Base-by-base conservation (phyloP, 2,888 invertebrate genomes). In the Heliconius ismenius region DNA sequence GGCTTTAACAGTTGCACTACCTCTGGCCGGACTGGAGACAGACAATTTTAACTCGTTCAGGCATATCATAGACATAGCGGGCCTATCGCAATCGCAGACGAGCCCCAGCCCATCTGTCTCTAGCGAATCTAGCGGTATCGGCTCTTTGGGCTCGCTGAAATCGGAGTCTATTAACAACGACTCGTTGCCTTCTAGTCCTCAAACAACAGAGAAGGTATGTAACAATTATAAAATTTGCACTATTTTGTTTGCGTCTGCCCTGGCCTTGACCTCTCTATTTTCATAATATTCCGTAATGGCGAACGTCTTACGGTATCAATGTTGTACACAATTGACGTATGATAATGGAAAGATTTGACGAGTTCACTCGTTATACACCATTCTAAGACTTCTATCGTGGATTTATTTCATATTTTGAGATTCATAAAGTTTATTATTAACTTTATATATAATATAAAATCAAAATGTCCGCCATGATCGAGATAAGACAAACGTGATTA, bases 41-140 rank as follows among this genome's bases (percentile, higher is more conserved):
- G 95, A 95, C 77, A 92, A 91, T 83, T 95, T 95, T 86, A 90
- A 92, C 84, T 92, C 93, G 63, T 91, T 92, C 83, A 93, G 90
- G 85, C 91, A 93, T 89, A 93, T 93, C 86, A 93, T 93, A 86
- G 93, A 93, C 86, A 93, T 94, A 92, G 91, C 93, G 91, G 91
- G 92, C 84, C 86, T 93, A 80, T 87, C 89, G 85, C 90, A 93
- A 85, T 93, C 93, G 70, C 93, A 94, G 85, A 89, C 94, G 75
- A 94, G 95, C 86, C 95, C 95, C 60, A 93, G 93, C 82, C 95
- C 95, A 82, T 95, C 95, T 84, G 92, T 93, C 86, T 95, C 93
- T 84, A 95, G 95, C 85, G 95, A 95, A 88, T 95, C 95, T 84
- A 95, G 95, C 90, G 95, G 95, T 86, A 92, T 95, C 88, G 94